Base-by-base conservation (phyloP, 2,797 vertebrate species). In the Tragelaphus oryx region DNA sequence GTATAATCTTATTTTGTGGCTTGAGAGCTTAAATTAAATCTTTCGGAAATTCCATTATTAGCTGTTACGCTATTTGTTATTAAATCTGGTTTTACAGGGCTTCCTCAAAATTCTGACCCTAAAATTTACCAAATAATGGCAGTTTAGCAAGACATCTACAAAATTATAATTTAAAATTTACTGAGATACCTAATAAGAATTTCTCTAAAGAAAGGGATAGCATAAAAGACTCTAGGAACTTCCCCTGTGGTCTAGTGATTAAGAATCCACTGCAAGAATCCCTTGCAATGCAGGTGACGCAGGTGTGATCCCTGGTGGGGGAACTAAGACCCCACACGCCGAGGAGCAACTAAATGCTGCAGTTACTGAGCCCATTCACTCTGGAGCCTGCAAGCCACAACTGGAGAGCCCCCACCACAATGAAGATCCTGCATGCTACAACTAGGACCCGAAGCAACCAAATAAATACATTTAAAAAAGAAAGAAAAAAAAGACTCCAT, bases 11-110 rank as follows among this genome's bases (percentile, higher is more conserved):
- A 4, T 71, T 80, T 89, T 46, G 11, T 50, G 24, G 37, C 55
- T 92, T 91, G 87, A 60, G 65, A 87, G 14, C 16, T 76, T 95
- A 90, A 68, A 57, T 85, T 50, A 92, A 91, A 94, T 92, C 50
- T 60, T 74, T 87, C 87, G 50, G 84, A 76, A 97, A 93, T 90
- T 95, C 44, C 33, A 93, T 50, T 93, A 87, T 44, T 89, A 92
- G n/a, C 54, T 60, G 87, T 44, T 86, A 80, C 3, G 28, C 20
- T 84, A 54, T 88, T 68, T 75, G 44, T 89, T 76, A 93, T 57
- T 90, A 92, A 71, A 54, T 83, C 33, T 89, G 46, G 24, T 65
- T 96, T 96, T 82, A 85, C 10, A 20, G 46, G 46, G 50, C 33
- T 90, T 18, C 91, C 37, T 33, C 11, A 24, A 91, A 96, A 94